Conservation (phyloP, 2,113 vertebrate genomes). For the Paramormyrops kingsleyae region DNA sequence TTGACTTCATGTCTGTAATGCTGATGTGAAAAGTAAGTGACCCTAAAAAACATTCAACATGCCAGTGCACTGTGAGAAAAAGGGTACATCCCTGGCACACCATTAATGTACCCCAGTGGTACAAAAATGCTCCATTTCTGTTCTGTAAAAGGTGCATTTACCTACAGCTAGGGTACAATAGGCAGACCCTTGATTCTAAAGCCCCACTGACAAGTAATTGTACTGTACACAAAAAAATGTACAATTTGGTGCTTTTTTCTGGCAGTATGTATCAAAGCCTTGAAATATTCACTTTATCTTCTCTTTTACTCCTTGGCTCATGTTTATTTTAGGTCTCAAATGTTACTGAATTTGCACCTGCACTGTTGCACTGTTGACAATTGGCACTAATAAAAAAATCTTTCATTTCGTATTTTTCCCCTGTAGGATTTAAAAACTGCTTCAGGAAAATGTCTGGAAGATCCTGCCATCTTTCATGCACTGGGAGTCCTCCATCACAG, state of each 20-base stretch:
- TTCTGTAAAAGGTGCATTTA: background rate
- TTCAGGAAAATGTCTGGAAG: conserved; percentile 33
- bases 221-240: background rate
- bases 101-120: background rate
- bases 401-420: background rate
- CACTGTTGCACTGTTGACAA: background rate
- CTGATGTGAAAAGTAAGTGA: no score
- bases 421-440: conserved; percentile 69
- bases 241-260: background rate
- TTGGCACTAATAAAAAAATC: background rate
- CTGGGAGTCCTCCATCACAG: conserved; percentile 60
- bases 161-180: background rate
- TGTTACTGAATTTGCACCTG: background rate
- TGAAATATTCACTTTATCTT: background rate
- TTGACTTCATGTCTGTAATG: no score
- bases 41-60: background rate
- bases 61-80: background rate
- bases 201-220: background rate
- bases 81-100: background rate
- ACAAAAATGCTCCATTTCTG: background rate
- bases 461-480: conserved; percentile 47
- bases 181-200: background rate
- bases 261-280: background rate
- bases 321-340: background rate
- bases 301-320: background rate